A percentile compares a stretch with the other conserved stretches of the same genome.
Evolutionary conservation across 1,140 invertebrate genomes (phyloP).

Genomic region (Paraescarpia echinospica): DNA sequence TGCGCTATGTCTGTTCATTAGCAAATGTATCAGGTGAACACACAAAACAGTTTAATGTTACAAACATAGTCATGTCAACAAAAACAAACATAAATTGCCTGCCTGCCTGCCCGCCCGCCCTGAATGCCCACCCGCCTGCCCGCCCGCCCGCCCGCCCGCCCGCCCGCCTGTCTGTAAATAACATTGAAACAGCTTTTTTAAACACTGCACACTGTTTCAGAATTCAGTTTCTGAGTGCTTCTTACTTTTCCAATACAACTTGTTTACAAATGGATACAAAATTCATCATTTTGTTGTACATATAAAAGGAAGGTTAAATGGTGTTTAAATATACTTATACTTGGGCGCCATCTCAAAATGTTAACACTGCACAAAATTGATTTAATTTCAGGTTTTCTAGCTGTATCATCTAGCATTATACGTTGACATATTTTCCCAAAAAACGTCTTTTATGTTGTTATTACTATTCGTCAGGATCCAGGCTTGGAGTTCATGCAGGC

Average conservation of each 20-base stretch:
- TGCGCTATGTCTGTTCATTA: neutral
- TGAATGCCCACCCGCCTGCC: no score
- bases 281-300: neutral
- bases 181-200: no score
- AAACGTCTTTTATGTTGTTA: neutral
- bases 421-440: neutral
- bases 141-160: no score
- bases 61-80: neutral
- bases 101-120: no score
- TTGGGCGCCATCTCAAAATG: neutral
- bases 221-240: neutral
- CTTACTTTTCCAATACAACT: neutral
- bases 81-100: constrained; percentile 1
- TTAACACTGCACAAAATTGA: neutral
- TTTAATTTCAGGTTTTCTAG: no score
- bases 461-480: no score
- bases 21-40: neutral
- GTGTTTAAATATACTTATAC: neutral
- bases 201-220: no score
- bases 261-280: neutral
- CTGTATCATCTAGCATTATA: neutral
- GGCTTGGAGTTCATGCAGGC: no score
- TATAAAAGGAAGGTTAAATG: neutral
- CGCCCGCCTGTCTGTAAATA: no score
- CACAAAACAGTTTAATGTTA: neutral